phyloP scores from a whole-genome alignment of 1,140 invertebrate species.

The Heterodera carotae region DNA sequence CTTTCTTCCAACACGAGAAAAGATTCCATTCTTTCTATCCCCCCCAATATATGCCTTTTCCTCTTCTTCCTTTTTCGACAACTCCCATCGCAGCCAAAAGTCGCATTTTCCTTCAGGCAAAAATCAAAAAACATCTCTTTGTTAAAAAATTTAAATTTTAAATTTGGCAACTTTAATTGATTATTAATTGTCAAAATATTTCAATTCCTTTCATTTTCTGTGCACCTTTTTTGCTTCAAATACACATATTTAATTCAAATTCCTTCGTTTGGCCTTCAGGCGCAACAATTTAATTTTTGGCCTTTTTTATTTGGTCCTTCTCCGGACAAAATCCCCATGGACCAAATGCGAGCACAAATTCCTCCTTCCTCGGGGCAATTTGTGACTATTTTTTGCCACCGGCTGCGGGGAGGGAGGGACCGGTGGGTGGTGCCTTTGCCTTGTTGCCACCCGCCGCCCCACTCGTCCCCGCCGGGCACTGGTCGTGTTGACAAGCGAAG shows the following conservation, averaged over 20 bases:
- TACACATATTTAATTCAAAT: background rate
- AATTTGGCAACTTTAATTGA: too few species aligned
- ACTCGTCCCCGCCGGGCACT: background rate
- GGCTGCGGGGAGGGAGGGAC: too few species aligned
- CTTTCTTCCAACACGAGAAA: background rate
- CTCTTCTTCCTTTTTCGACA: background rate
- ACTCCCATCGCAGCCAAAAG: background rate
- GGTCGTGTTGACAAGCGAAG: background rate
- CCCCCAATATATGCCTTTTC: background rate
- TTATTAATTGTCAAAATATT: too few species aligned
- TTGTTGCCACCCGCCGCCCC: background rate
- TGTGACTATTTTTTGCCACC: background rate
- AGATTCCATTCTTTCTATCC: background rate
- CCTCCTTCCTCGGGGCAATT: background rate
- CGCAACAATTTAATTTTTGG: background rate
- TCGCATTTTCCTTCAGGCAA: background rate
- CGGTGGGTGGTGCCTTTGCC: background rate
- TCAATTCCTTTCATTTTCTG: too few species aligned
- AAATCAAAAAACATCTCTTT: background rate
- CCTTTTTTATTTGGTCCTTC: background rate
- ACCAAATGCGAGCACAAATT: conserved; percentile 3
- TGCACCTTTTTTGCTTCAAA: too few species aligned
- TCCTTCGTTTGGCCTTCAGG: background rate
- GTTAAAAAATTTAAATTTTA: too few species aligned
- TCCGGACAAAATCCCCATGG: background rate